Evolutionary conservation across 2,888 invertebrate genomes (phyloP).

Genomic region (Argyra leucocephala): DNA sequence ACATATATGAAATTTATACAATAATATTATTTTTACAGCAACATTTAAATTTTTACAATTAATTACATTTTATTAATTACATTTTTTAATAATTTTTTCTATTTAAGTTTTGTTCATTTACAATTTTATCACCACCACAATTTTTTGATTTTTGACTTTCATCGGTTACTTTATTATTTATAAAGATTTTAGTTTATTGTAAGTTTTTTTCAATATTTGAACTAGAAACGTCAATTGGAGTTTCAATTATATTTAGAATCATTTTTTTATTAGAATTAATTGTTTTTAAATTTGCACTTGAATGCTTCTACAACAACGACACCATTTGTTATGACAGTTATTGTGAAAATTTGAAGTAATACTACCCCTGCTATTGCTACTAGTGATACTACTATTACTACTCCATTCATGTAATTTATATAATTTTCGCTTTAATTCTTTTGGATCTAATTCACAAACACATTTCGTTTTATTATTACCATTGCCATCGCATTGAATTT

Average conservation of each 20-base stretch:
- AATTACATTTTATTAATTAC: background rate
- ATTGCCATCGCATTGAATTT: conserved; percentile 22
- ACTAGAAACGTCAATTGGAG: background rate
- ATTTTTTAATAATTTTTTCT: background rate
- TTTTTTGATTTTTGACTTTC: background rate
- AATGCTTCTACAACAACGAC: no score
- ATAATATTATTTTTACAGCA: background rate
- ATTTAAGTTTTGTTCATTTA: background rate
- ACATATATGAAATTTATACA: background rate
- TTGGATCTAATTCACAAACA: background rate
- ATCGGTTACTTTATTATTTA: background rate
- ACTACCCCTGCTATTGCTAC: background rate
- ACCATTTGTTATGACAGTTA: background rate
- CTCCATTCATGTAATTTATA: background rate
- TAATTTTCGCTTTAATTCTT: background rate
- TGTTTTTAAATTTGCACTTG: background rate
- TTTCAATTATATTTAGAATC: background rate
- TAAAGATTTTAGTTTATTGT: background rate
- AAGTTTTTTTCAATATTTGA: background rate
- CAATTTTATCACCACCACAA: background rate
- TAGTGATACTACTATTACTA: background rate
- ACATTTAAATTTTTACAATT: background rate
- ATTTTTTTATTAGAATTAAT: background rate
- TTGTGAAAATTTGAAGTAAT: background rate
- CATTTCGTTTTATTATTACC: conserved; percentile 19